These are phyloP conservation scores for Brachionus rubens DNA, from an alignment of 1,140 invertebrate genomes.

Conservation along the genomic window DNA sequence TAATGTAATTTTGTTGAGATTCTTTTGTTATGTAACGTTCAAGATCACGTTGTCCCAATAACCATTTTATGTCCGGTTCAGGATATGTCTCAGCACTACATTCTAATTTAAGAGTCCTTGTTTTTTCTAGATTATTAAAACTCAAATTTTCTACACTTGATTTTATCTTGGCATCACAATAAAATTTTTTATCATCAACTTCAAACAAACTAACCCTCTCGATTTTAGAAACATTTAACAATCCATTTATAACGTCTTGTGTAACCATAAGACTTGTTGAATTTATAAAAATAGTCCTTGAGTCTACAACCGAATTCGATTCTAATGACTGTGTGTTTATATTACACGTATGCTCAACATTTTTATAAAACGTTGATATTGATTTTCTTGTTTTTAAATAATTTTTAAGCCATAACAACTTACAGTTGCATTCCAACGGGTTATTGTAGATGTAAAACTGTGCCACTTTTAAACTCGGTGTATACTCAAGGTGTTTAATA, in stretches of 20 bases:
- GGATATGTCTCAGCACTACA: not conserved
- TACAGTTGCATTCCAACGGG: conserved; percentile 19
- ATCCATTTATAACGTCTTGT: not conserved
- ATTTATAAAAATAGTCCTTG: conserved; percentile 1
- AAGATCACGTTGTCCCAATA: not conserved
- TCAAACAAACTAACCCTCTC: not conserved
- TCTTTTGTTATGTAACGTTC: too few species aligned
- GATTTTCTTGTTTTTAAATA: not conserved
- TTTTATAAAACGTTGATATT: not conserved
- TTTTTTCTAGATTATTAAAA: not conserved
- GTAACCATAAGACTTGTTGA: not conserved
- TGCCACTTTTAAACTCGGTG: not conserved
- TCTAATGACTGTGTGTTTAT: not conserved
- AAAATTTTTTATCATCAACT: conserved; percentile 11
- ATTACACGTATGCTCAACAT: not conserved
- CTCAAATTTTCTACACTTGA: not conserved
- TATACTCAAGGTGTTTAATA: conserved; percentile 2
- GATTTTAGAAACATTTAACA: too few species aligned
- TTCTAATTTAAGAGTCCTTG: not conserved
- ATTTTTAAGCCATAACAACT: conserved; percentile 22
- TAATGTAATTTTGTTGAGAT: too few species aligned
- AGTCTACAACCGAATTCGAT: not conserved
- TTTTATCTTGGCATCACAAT: not conserved
- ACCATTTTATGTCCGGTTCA: not conserved
- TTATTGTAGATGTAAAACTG: not conserved